Percentiles rank a stretch among this genome's conserved stretches.
Evolutionary conservation across 2,797 vertebrate genomes (phyloP).

Genomic region (Glossophaga mutica): DNA sequence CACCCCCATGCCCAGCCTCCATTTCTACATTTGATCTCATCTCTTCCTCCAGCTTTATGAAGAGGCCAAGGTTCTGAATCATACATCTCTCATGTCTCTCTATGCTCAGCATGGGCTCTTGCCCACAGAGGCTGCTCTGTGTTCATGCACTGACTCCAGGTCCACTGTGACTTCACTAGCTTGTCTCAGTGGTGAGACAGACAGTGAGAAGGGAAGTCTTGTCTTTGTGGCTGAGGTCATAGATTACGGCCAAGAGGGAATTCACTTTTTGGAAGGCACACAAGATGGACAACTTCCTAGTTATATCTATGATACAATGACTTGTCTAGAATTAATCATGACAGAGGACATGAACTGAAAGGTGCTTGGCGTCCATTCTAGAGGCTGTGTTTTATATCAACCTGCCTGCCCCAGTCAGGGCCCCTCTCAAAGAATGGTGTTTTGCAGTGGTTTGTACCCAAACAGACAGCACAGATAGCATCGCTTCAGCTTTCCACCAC

Average conservation of each 20-base stretch:
- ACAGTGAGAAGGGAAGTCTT: background rate
- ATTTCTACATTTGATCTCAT: background rate
- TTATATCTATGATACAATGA: background rate
- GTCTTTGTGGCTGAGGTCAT: background rate
- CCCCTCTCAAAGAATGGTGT: background rate
- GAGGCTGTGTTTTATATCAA: background rate
- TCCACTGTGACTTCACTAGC: background rate
- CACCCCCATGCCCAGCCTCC: background rate
- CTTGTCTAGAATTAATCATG: background rate
- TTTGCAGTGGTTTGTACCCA: background rate
- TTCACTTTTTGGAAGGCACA: background rate
- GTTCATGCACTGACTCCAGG: background rate
- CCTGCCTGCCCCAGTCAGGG: background rate
- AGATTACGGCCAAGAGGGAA: background rate
- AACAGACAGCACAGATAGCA: background rate
- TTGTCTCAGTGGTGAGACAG: background rate
- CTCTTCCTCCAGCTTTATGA: background rate
- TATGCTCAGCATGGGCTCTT: background rate
- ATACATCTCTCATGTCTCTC: background rate
- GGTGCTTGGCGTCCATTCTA: background rate
- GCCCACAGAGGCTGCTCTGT: background rate
- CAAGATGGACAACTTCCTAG: background rate
- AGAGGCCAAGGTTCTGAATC: background rate
- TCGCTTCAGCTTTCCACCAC: constrained; percentile 13
- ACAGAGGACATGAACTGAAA: background rate